Conservation (phyloP, 1,140 invertebrate species). For the Zaprionus capensis region DNA sequence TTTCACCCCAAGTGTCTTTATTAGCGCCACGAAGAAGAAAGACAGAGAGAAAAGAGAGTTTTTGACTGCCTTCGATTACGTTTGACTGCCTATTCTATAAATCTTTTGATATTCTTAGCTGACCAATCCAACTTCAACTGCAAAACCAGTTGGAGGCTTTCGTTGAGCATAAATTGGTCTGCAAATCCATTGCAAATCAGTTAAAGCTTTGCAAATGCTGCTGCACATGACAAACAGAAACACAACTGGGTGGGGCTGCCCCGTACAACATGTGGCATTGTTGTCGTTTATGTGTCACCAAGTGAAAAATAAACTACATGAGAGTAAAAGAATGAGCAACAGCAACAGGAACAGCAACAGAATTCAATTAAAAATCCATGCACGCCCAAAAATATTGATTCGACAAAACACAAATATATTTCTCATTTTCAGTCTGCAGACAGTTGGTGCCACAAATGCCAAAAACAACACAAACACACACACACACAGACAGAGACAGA, state of each 20-base stretch:
- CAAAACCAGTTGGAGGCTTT: conserved; percentile 5
- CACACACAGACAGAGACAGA: neutral
- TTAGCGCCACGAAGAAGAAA: conserved; percentile 3
- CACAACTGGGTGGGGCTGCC: neutral
- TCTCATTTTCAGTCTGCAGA: conserved; percentile 28
- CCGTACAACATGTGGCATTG: conserved; percentile 36
- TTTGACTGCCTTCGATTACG: neutral
- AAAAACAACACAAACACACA: conserved; percentile 27
- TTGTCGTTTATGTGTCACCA: conserved; percentile 37
- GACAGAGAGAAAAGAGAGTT: neutral
- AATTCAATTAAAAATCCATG: conserved; percentile 79
- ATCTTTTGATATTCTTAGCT: neutral
- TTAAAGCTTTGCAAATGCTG: conserved; percentile 9
- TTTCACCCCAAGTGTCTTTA: conserved; percentile 57
- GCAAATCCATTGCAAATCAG: conserved; percentile 16
- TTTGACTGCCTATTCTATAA: neutral
- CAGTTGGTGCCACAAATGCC: conserved; percentile 31
- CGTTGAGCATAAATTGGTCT: conserved; percentile 4
- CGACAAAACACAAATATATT: conserved; percentile 49
- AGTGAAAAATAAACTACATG: conserved; percentile 14
- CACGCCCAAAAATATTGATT: conserved; percentile 73
- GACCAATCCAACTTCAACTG: neutral
- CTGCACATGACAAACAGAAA: conserved; percentile 27
- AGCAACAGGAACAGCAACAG: conserved; percentile 4
- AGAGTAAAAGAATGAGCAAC: conserved; percentile 21